These are phyloP conservation scores for Montipora capitata DNA, from an alignment of 92 coral and sea anemone species.

Conservation along the genomic window DNA sequence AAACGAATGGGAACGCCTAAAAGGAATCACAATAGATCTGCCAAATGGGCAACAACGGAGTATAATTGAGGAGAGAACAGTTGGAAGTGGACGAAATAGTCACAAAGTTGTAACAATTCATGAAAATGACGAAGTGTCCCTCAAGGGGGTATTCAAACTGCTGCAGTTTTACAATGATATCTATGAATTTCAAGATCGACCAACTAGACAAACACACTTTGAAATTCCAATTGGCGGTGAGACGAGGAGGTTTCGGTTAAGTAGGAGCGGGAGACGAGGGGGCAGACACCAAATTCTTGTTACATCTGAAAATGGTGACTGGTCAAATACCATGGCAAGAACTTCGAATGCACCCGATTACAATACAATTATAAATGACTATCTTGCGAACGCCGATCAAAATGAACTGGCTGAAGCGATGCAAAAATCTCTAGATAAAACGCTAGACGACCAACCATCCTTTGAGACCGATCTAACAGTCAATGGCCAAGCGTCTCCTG, in stretches of 20 bases:
- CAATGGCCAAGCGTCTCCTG: background rate
- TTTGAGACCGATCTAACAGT: background rate
- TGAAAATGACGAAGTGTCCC: background rate
- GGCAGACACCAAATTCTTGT: conserved; percentile 39
- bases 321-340: background rate
- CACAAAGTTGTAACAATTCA: conserved; percentile 9
- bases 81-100: background rate
- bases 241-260: conserved; percentile 25
- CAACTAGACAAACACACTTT: conserved; percentile 1
- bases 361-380: conserved; percentile 29
- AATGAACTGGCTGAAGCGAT: conserved; percentile 1
- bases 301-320: background rate
- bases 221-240: conserved; percentile 14
- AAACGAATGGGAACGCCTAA: conserved; percentile 19
- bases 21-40: background rate
- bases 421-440: background rate
- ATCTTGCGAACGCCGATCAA: background rate
- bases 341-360: background rate
- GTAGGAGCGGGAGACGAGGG: background rate
- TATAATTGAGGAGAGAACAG: background rate
- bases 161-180: conserved; percentile 40
- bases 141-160: conserved; percentile 37
- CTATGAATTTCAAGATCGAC: background rate
- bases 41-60: background rate
- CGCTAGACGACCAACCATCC: conserved; percentile 27